phyloP scores from a whole-genome alignment of 1,140 invertebrate species.

The Portunus trituberculatus region DNA sequence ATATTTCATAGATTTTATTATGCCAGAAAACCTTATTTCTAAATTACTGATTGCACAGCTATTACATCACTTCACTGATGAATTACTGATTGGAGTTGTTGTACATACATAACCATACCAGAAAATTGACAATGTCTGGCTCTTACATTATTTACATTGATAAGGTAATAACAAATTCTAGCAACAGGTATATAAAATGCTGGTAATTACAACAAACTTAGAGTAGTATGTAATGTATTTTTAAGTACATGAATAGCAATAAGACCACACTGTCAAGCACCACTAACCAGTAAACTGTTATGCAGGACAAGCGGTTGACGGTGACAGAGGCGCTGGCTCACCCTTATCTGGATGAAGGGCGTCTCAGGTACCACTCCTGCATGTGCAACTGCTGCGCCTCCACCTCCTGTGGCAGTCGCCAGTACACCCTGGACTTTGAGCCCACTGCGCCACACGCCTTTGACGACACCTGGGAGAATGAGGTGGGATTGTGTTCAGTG shows the following conservation, averaged over 20 bases:
- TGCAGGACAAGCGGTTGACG: slow-evolving; percentile 94
- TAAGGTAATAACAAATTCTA: neutral
- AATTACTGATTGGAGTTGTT: too few species aligned
- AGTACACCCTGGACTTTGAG: slow-evolving; percentile 96
- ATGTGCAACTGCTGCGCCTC: slow-evolving; percentile 98
- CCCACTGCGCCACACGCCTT: slow-evolving; percentile 93
- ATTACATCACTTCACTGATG: too few species aligned
- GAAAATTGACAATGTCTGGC: neutral
- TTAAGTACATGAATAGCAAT: too few species aligned
- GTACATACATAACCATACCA: too few species aligned
- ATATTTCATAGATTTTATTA: too few species aligned
- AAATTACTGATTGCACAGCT: too few species aligned
- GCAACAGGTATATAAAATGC: neutral
- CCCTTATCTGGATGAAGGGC: slow-evolving; percentile 98
- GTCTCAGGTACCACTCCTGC: slow-evolving; percentile 98
- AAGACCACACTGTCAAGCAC: too few species aligned
- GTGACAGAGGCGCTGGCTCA: slow-evolving; percentile 96
- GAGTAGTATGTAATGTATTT: too few species aligned
- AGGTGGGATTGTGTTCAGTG: slow-evolving; percentile 82
- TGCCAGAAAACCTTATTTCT: too few species aligned
- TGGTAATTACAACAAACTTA: neutral
- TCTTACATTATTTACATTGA: neutral
- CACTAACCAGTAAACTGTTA: too few species aligned
- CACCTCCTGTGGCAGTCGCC: slow-evolving; percentile 86
- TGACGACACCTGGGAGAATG: slow-evolving; percentile 96